phyloP scores from a whole-genome alignment of 2,888 invertebrate genomes.

The Agrochola litura region DNA sequence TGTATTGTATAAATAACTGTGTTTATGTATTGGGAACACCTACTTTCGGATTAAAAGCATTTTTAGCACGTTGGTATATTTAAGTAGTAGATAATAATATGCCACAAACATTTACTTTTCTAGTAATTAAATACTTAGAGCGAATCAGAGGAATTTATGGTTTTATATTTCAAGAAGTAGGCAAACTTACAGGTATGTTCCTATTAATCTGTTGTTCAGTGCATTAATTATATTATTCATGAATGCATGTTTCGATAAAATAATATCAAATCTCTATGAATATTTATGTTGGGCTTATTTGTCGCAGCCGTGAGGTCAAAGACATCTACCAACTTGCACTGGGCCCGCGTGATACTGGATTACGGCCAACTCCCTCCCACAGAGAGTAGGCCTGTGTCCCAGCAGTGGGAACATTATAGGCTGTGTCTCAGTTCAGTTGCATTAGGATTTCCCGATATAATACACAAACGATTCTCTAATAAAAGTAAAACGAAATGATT shows the following conservation, averaged over 20 bases:
- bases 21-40: slow-evolving; percentile 45
- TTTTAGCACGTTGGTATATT: slow-evolving; percentile 10
- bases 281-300: too few species aligned
- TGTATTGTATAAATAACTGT: slow-evolving; percentile 29
- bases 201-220: background rate
- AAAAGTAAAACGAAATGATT: too few species aligned
- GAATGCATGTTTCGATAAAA: background rate
- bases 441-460: too few species aligned
- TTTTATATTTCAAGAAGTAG: background rate
- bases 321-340: too few species aligned
- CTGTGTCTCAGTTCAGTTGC: too few species aligned
- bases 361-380: too few species aligned
- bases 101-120: background rate
- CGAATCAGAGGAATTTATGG: background rate
- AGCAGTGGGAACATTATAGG: too few species aligned
- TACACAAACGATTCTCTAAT: too few species aligned
- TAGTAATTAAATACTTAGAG: background rate
- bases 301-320: too few species aligned
- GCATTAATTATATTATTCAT: background rate
- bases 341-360: too few species aligned
- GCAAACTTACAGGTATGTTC: background rate
- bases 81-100: background rate
- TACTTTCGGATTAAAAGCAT: slow-evolving; percentile 16
- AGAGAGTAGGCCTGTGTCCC: too few species aligned
- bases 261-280: background rate